Conservation (phyloP, 2,888 invertebrate species). For the Rosalia funebris region DNA sequence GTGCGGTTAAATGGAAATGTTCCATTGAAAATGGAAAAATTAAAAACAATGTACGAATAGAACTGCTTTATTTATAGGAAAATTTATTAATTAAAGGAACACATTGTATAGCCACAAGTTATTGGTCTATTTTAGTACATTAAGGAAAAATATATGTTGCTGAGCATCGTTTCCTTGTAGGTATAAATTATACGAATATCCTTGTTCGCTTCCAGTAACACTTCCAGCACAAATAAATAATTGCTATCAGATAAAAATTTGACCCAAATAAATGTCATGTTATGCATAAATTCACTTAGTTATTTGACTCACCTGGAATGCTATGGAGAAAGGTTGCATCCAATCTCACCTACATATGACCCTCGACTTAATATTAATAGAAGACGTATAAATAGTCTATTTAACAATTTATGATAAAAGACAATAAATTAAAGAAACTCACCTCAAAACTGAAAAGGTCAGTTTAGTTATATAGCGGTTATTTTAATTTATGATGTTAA, state of each 20-base stretch:
- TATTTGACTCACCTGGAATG: neutral
- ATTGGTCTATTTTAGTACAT: too few relatives aligned
- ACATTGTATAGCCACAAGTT: too few relatives aligned
- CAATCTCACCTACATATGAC: constrained; percentile 1
- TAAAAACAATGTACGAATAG: too few relatives aligned
- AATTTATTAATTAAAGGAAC: too few relatives aligned
- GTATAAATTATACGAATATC: neutral
- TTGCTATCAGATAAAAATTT: neutral
- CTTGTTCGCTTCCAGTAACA: neutral
- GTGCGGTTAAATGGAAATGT: too few relatives aligned
- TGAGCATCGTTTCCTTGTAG: neutral
- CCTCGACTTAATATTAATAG: neutral
- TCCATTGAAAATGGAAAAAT: too few relatives aligned
- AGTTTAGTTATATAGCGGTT: neutral
- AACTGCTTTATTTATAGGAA: too few relatives aligned
- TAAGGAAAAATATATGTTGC: too few relatives aligned
- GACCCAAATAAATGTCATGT: neutral
- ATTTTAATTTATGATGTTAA: neutral
- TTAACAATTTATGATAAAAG: neutral
- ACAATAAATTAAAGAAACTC: neutral
- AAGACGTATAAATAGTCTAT: neutral
- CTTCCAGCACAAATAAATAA: neutral
- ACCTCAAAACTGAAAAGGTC: neutral
- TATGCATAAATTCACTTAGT: neutral
- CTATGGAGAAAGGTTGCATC: neutral